Evolutionary conservation across 2,113 vertebrate species (phyloP), one percentile per base, ranked within the genome.

Genomic region (Mastomys natalensis): DNA sequence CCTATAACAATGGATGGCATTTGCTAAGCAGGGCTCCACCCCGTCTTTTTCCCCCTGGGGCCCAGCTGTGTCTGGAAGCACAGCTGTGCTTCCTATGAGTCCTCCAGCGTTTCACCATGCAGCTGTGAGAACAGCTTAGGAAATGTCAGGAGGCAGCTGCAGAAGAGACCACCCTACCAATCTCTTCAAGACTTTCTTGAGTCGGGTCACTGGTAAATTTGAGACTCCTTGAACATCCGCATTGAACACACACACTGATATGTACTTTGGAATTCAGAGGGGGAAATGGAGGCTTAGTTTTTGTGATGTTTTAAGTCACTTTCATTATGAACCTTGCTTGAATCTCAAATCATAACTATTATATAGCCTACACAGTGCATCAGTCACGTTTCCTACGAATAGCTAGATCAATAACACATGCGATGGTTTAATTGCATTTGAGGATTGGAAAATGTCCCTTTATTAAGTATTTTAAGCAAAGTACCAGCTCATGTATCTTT

Each of bases 41-140:
- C 92, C 51, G 73, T 86, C 80, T 88, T 94, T 84, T 64, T 90
- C 70, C 89, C 89, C 74, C 48, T 87, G 88, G 53, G 62, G 72
- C 95, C 91, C 98, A 97, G 93, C 96, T 97, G 97, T 94, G 95
- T 88, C 78, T 81, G 64, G 72, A 89, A 86, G 58, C 97, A 95
- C 97, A 98, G 97, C 98, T 97, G 98, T 95, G 97, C 68, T 86
- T 89, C 51, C 62, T 9, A 0, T 40, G 86, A 92, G 84, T 51
- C 10, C 82, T 91, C 89, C 95, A 95, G 7, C 51, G 70, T 81
- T 95, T 91, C 51, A 13, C 78, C 53, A 1, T 74, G 94, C 95
- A 96, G 95, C 97, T 97, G 93, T 95, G 93, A 92, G 64, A 88
- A 90, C 40, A 58, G 66, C 93, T 94, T 77, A 91, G 93, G 92